Evolutionary conservation across 2,888 invertebrate species (phyloP), one percentile per base, ranked within the genome.

Genomic region (Aphelenchoides bicaudatus): DNA sequence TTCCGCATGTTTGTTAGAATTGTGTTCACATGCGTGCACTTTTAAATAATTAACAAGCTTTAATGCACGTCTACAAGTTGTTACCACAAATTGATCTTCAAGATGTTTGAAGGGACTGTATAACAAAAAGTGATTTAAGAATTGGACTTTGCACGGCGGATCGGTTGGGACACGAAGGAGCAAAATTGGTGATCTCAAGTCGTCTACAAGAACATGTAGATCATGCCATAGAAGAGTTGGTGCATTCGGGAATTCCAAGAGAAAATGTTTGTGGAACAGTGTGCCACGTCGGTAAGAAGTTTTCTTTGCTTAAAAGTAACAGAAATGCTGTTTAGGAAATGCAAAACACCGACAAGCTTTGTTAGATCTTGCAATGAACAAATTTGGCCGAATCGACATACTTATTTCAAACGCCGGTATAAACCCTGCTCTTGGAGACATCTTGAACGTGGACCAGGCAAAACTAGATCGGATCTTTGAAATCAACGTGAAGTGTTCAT

Each of bases 401-500:
- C 27, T 59, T 4, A 51, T 59, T 27, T 53, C 56, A 19, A 59
- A 59, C 39, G 59, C 59, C 23, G 93, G 89, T 16, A 88, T 87
- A 0, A 94, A 91, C 82, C 93, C 94, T 19, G 81, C 84, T 16
- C 87, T 88, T 64, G 88, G 89, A 29, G 85, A 86, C 39, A 86
- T 91, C 57, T 81, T 93, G 49, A 88, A 91, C 46, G 67, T 72
- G 56, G 84, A 87, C n/a, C 91, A 91, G 81, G 82, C 83, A 47
- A 84, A 86, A 0, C 94, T 91, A 91, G 91, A 93, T 80, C 93
- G 81, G 68, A 89, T 92, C 77, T 93, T 94, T 82, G 93, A 94
- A 62, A 85, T 88, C 0, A 96, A 96, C 82, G 89, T 96, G 0
- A 96, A 93, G 82, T 84, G 88, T 54, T 85, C 91, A 0, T 93